Percentiles rank a stretch among this genome's conserved stretches.
phyloP scores from a whole-genome alignment of 2,888 invertebrate species.

The Phrixothrix hirtus region DNA sequence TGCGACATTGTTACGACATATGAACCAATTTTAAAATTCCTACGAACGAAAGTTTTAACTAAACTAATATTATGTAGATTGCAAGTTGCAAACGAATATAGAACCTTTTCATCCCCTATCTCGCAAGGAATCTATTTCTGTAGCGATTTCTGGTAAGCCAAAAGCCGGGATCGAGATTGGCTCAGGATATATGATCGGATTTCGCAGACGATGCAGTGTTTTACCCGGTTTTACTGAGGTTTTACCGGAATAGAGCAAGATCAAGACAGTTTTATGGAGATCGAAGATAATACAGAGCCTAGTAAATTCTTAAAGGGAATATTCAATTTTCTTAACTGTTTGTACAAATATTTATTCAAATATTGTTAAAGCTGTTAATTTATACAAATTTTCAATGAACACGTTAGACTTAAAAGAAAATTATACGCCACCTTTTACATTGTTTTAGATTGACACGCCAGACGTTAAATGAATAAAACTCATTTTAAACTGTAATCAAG shows the following conservation, averaged over 20 bases:
- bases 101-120: conserved; percentile 19
- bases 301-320: conserved; percentile 42
- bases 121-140: conserved; percentile 40
- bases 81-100: not conserved
- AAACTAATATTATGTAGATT: not conserved
- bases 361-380: no score
- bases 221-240: conserved; percentile 43
- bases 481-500: conserved; percentile 19
- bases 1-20: no score
- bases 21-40: no score
- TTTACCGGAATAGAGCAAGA: conserved; percentile 50
- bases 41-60: no score
- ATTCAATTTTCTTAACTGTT: conserved; percentile 37
- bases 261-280: conserved; percentile 55
- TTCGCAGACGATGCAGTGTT: conserved; percentile 52
- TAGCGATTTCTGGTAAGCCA: conserved; percentile 57
- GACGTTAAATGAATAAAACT: conserved; percentile 17
- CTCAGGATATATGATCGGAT: conserved; percentile 50
- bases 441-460: conserved; percentile 12
- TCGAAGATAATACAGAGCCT: conserved; percentile 37
- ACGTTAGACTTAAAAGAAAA: no score
- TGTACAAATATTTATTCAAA: conserved; percentile 12
- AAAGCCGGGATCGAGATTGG: conserved; percentile 55
- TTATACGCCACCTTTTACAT: not conserved
- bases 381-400: no score